phyloP scores from a whole-genome alignment of 1,140 invertebrate genomes.

The Drosophila azteca region DNA sequence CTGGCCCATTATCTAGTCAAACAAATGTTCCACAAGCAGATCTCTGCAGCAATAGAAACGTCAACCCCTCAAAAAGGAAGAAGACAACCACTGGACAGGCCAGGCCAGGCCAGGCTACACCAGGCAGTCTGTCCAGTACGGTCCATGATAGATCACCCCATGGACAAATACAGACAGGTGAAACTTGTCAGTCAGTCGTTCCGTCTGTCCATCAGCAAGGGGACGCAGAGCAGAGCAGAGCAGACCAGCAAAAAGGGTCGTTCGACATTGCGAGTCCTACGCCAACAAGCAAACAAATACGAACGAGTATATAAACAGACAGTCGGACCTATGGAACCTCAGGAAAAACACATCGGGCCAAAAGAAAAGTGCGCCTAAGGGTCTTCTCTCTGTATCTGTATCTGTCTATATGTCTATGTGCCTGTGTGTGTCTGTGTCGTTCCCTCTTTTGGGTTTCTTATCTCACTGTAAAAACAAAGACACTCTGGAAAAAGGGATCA shows the following conservation, averaged over 20 bases:
- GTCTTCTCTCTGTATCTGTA: background rate
- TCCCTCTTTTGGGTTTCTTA: constrained; percentile 39
- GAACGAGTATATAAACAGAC: constrained; percentile 17
- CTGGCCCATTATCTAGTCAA: constrained; percentile 74
- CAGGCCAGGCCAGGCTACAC: constrained; percentile 45
- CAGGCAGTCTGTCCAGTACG: constrained; percentile 35
- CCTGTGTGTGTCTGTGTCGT: too few relatives aligned
- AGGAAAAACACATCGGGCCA: constrained; percentile 39
- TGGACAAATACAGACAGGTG: constrained; percentile 80
- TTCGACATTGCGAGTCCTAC: constrained; percentile 47
- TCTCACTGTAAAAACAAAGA: constrained; percentile 75
- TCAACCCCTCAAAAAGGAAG: constrained; percentile 43
- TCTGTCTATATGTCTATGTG: too few relatives aligned
- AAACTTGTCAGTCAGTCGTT: constrained; percentile 74
- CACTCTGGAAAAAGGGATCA: constrained; percentile 66
- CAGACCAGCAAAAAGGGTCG: constrained; percentile 60
- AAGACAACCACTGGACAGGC: constrained; percentile 33
- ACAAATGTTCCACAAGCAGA: constrained; percentile 68
- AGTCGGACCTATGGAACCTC: constrained; percentile 23
- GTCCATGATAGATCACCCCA: constrained; percentile 76
- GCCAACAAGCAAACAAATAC: constrained; percentile 67
- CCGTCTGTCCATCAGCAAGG: constrained; percentile 20
- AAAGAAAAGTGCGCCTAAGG: constrained; percentile 27
- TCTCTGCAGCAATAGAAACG: constrained; percentile 57
- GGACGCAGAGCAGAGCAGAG: constrained; percentile 5